Evolutionary conservation across 2,113 vertebrate species (phyloP), one percentile per base, ranked within the genome.

Genomic region (Paedocypris sp.): DNA sequence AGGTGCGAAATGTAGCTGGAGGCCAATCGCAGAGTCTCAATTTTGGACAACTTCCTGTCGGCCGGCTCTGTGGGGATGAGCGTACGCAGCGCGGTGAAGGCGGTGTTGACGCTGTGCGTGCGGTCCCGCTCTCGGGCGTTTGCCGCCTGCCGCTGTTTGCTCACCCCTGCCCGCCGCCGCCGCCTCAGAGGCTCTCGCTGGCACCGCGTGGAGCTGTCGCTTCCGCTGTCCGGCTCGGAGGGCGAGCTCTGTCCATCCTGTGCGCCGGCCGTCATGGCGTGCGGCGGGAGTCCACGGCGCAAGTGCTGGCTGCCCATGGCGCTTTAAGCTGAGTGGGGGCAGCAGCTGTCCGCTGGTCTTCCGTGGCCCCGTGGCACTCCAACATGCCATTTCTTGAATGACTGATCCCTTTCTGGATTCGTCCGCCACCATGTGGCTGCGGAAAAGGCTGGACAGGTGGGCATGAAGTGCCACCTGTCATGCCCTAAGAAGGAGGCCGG

Each of bases 1-100:
- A 92, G 82, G 80, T 93, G 90, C 0, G 89, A 80, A 79, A 93
- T 92, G 81, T 93, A 93, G 80, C 90, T 91, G 59, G 88, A 80
- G 12, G 90, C 90, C 77, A 93, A 76, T 52, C 90, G 88, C 73
- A 93, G 82, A 23, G 90, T 93, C 83, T 93, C 90, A 23, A 92
- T 87, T 82, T 93, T 93, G 73, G 90, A 93, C 13, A 92, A 85
- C 71, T 88, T 88, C 60, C 91, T 78, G 77, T 91, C 87, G 0
- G 81, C 83, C 1, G 91, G 87, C 42, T 89, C 88, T 6, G 90
- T 93, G 68, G 90, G 91, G 39, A 93, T 93, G 68, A 93, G 88
- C 3, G 84, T 83, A 67, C 90, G 89, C 51, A 93, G 86, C 15
- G 89, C 81, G 18, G 79, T 82, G 86, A 93, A 93, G 32, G 90